Conservation (phyloP, 92 coral and sea anemone species). For the Parazoanthus darwini region DNA sequence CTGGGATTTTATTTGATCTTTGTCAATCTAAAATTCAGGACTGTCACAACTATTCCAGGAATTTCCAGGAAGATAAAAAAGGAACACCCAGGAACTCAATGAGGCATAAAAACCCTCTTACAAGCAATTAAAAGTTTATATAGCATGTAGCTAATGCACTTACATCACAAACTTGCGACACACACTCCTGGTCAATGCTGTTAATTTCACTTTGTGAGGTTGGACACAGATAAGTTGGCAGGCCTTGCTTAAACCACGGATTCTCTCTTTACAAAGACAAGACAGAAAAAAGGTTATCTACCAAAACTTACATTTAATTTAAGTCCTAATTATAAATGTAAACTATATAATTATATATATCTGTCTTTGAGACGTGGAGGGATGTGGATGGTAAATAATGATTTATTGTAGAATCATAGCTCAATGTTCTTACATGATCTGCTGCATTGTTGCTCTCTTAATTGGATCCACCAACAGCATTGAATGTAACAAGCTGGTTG, state of each 20-base stretch:
- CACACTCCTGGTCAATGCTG: conserved; percentile 81
- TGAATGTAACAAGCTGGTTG: conserved; percentile 67
- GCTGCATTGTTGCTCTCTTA: conserved; percentile 91
- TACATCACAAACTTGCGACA: conserved; percentile 88
- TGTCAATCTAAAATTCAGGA: no score
- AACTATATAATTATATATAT: no score
- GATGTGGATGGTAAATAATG: background rate
- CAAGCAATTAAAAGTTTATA: no score
- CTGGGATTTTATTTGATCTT: no score
- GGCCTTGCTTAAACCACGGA: conserved; percentile 84
- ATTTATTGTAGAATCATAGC: background rate
- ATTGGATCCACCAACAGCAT: conserved; percentile 94
- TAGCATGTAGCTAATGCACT: background rate
- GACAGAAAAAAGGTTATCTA: conserved; percentile 19
- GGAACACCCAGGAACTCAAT: background rate
- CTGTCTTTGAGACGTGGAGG: background rate
- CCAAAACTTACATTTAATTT: background rate
- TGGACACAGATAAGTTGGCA: conserved; percentile 82
- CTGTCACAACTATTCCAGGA: no score
- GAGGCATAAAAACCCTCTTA: no score
- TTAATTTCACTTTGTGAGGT: conserved; percentile 58
- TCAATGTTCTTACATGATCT: conserved; percentile 69
- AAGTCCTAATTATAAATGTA: no score
- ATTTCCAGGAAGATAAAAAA: background rate
- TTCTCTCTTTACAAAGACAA: conserved; percentile 62